Evolutionary conservation across 2,113 vertebrate genomes (phyloP), one percentile per base, ranked within the genome.

Genomic region (Halichoerus grypus): DNA sequence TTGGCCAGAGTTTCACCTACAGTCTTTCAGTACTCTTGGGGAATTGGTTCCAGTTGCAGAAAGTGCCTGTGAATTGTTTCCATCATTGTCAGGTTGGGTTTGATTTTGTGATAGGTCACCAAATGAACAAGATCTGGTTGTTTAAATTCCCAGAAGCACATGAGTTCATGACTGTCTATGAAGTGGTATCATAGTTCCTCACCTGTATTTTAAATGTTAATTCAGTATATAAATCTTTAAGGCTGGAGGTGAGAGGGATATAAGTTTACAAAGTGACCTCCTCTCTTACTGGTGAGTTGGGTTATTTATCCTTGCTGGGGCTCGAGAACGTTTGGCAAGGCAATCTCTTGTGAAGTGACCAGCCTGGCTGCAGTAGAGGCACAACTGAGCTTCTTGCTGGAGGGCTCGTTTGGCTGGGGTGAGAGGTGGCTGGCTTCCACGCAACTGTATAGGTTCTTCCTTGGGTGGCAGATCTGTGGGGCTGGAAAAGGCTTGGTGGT

Each of bases 331-430:
- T 93, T 98, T 98, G 83, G 94, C 93, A 90, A 97, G 74, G 83
- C 97, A 97, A 92, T 97, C 97, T 94, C 39, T 94, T 95, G 79
- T 97, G 61, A 97, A 92, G 19, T 98, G 97, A 57, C 69, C 87
- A 9, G 92, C 15, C 36, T 97, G 92, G 87, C 61, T 97, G 28
- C 95, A 97, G 42, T 97, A 94, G 31, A 96, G 67, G 51, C 94
- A 98, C 65, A 91, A 69, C 46, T 92, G 92, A 86, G 67, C 89
- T 96, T 97, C 96, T 91, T 95, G 92, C 22, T 98, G 88, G 39
- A 3, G 79, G 8, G 74, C 90, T 95, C 95, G 19, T 95, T 98
- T 97, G 61, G 87, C 87, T 51, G 97, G 79, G 4, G 95, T 97
- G 11, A 97, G 87, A 80, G 72, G 87, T 15, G 39, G 10, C 71